Evolutionary conservation across 2,888 invertebrate species (phyloP).

Genomic region (Prosapia bicincta): DNA sequence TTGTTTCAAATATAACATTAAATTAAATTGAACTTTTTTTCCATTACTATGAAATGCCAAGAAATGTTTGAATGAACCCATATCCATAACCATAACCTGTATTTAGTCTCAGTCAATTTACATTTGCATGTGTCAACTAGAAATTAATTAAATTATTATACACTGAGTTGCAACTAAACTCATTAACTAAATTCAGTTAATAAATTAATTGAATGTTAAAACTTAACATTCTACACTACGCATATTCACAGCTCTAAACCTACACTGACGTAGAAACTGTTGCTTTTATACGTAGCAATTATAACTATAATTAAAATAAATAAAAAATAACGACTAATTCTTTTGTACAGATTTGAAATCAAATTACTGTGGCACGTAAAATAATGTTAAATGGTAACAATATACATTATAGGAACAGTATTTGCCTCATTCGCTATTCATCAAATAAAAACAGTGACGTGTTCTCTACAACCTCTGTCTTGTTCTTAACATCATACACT

Average conservation of each 20-base stretch:
- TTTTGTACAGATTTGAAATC: background rate
- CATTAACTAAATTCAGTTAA: background rate
- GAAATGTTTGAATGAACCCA: background rate
- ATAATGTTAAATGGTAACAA: background rate
- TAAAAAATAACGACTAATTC: background rate
- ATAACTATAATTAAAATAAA: background rate
- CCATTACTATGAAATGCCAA: background rate
- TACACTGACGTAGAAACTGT: background rate
- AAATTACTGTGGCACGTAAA: background rate
- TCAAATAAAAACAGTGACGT: no score
- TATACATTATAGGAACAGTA: background rate
- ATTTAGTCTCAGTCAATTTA: background rate
- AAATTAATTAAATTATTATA: no score
- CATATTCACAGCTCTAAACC: background rate
- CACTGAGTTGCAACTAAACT: background rate
- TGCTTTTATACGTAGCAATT: background rate
- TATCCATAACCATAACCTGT: background rate
- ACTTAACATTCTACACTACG: background rate
- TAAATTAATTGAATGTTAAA: background rate
- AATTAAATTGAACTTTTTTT: no score
- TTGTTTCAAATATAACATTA: no score
- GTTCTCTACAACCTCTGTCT: no score
- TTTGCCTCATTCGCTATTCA: no score
- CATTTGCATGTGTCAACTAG: no score
- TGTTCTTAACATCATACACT: no score